phyloP scores from a whole-genome alignment of 2,797 vertebrate genomes.

The Gorsachius magnificus region DNA sequence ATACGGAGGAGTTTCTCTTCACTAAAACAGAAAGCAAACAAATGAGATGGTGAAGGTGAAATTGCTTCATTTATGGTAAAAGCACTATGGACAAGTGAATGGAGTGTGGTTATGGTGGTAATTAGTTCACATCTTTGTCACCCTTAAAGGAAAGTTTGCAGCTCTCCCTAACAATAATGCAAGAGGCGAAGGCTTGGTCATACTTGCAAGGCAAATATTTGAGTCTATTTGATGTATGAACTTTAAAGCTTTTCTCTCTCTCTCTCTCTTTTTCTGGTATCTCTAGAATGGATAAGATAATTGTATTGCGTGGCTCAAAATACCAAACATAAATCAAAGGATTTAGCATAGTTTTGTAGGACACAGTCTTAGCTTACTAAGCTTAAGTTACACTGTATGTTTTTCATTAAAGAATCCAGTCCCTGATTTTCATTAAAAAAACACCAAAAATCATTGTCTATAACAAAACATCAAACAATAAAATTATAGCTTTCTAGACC shows the following conservation, averaged over 20 bases:
- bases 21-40: background rate
- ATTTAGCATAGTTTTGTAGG: conserved; percentile 31
- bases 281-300: background rate
- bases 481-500: conserved; percentile 43
- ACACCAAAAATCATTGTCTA: conserved; percentile 9
- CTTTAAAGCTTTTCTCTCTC: background rate
- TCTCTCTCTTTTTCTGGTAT: background rate
- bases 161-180: background rate
- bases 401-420: conserved; percentile 50
- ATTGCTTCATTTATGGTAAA: background rate
- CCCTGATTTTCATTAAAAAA: conserved; percentile 36
- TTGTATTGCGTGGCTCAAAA: background rate
- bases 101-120: background rate
- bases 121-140: background rate
- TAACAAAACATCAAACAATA: conserved; percentile 61
- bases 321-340: conserved; percentile 19
- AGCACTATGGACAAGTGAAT: background rate
- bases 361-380: conserved; percentile 28
- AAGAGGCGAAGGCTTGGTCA: background rate
- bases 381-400: conserved; percentile 42
- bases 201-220: background rate
- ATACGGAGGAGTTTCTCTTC: background rate
- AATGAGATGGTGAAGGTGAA: background rate
- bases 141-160: background rate
- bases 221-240: background rate